phyloP scores from a whole-genome alignment of 2,113 vertebrate species.

The Furnarius figulus region DNA sequence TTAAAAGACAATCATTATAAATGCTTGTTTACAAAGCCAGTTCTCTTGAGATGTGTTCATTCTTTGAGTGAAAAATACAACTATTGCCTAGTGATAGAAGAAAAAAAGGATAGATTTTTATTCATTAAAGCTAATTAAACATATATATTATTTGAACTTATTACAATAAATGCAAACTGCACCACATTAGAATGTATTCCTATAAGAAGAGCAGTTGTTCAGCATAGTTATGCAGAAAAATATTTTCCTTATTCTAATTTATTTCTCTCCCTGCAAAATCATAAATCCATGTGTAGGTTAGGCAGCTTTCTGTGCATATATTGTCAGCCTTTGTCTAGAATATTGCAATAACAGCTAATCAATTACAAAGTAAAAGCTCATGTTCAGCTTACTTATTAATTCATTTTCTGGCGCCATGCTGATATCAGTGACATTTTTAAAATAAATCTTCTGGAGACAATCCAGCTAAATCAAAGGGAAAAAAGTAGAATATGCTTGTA shows the following conservation, averaged over 20 bases:
- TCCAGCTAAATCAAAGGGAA: background rate
- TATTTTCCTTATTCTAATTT: background rate
- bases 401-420: background rate
- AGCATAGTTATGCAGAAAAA: background rate
- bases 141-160: background rate
- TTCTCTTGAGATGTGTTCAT: background rate
- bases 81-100: background rate
- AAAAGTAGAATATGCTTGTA: background rate
- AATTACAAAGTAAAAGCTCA: background rate
- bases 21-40: background rate
- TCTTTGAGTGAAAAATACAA: background rate
- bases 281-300: background rate
- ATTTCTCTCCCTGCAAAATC: background rate
- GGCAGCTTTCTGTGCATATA: background rate
- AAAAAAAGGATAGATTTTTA: background rate
- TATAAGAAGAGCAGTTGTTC: background rate
- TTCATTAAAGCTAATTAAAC: background rate
- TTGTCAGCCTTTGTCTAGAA: background rate
- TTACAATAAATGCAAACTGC: background rate
- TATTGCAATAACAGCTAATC: background rate
- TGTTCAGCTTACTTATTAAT: background rate
- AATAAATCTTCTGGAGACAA: background rate
- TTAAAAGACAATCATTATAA: background rate
- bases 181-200: background rate
- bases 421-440: background rate